Percentiles rank a stretch among this genome's conserved stretches.
Conservation (phyloP, 2,113 vertebrate genomes). For the Pseudopodoces humilis region DNA sequence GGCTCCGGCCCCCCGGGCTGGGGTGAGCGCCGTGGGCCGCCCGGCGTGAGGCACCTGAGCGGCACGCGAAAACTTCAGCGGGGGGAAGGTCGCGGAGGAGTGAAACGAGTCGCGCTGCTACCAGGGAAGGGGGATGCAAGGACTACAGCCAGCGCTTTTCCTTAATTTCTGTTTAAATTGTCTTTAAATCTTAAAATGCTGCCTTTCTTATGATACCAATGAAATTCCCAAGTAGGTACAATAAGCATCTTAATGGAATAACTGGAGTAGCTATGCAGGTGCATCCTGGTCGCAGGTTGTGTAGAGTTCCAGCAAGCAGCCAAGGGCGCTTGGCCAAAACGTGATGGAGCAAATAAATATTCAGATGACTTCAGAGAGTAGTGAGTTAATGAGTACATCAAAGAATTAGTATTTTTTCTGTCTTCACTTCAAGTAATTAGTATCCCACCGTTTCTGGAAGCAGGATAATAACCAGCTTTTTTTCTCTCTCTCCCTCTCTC, state of each 20-base stretch:
- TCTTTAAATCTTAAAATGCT: not conserved
- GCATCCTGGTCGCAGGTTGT: not conserved
- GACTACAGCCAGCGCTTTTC: not conserved
- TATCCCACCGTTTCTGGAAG: not conserved
- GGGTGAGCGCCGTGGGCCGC: not conserved
- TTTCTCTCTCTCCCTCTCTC: no score
- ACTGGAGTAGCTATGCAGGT: not conserved
- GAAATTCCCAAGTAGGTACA: not conserved
- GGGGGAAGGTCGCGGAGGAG: not conserved
- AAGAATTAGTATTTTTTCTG: not conserved
- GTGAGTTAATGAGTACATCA: not conserved
- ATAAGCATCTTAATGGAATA: not conserved
- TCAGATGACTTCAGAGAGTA: not conserved
- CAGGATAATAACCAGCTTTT: not conserved
- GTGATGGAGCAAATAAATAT: not conserved
- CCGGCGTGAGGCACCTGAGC: not conserved
- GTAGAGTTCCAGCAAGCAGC: not conserved
- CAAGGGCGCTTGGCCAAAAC: not conserved
- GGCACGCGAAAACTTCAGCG: not conserved
- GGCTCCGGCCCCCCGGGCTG: not conserved
- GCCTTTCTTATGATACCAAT: accelerated
- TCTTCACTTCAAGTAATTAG: not conserved
- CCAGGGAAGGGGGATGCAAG: not conserved
- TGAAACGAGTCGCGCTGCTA: not conserved
- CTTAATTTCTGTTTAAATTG: not conserved